phyloP scores from a whole-genome alignment of 2,797 vertebrate species.

The Trachurus trachurus region DNA sequence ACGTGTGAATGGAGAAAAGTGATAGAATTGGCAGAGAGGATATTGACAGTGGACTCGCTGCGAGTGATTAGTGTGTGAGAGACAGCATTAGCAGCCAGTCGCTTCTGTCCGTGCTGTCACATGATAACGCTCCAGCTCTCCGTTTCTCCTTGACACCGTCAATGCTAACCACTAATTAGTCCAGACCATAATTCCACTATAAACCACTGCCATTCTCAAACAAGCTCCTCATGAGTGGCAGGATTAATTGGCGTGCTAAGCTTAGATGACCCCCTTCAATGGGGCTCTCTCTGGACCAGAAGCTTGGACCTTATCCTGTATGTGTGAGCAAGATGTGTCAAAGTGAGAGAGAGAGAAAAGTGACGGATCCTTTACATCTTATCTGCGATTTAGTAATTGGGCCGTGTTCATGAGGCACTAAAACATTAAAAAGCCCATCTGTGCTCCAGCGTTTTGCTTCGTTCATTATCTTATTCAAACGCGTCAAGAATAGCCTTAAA shows the following conservation, averaged over 20 bases:
- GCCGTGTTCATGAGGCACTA: slow-evolving; percentile 60
- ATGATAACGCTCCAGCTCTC: slow-evolving; percentile 53
- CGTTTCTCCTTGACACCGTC: slow-evolving; percentile 68
- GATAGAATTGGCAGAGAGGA: slow-evolving; percentile 22
- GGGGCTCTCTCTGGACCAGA: slow-evolving; percentile 56
- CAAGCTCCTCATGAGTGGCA: slow-evolving; percentile 74
- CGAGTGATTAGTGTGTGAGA: slow-evolving; percentile 48
- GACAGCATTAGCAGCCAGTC: slow-evolving; percentile 39
- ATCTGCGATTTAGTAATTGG: slow-evolving; percentile 72
- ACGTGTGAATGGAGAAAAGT: slow-evolving; percentile 53
- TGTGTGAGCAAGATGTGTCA: slow-evolving; percentile 45
- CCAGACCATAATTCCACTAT: slow-evolving; percentile 68
- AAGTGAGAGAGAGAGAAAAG: slow-evolving; percentile 42
- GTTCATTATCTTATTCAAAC: slow-evolving; percentile 76
- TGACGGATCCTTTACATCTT: slow-evolving; percentile 58
- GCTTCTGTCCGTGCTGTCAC: slow-evolving; percentile 48
- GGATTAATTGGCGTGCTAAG: slow-evolving; percentile 79
- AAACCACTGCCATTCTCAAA: slow-evolving; percentile 55
- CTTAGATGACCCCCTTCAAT: slow-evolving; percentile 68
- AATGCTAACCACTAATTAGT: slow-evolving; percentile 78
- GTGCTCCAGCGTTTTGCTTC: slow-evolving; percentile 66
- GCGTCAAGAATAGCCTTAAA: slow-evolving; percentile 62
- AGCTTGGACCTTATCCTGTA: slow-evolving; percentile 32
- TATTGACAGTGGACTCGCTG: slow-evolving; percentile 40
- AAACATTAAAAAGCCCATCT: slow-evolving; percentile 77